Conservation (phyloP, 2,113 vertebrate genomes). For the Seriola rivoliana region DNA sequence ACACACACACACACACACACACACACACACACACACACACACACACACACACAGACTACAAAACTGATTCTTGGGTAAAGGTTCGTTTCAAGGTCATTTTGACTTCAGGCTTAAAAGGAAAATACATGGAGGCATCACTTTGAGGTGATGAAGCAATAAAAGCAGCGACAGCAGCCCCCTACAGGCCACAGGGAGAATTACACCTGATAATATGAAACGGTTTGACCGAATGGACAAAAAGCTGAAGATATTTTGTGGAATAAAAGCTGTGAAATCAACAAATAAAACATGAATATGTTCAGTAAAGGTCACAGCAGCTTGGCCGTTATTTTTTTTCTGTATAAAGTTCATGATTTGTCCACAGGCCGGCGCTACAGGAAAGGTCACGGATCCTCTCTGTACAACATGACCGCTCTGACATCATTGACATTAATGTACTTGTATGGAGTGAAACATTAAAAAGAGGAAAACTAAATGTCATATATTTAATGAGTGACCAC, state of each 20-base stretch:
- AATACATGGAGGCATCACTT: not conserved
- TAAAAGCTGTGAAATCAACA: conserved; percentile 3
- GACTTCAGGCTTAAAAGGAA: conserved; percentile 14
- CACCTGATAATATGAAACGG: not conserved
- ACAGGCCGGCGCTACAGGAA: not conserved
- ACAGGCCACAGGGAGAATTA: not conserved
- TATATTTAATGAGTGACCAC: too few species aligned
- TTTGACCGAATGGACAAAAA: not conserved
- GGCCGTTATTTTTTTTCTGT: conserved; percentile 5
- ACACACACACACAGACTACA: not conserved
- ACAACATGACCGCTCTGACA: too few species aligned
- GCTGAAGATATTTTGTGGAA: not conserved
- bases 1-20: conserved; percentile 16
- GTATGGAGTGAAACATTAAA: too few species aligned
- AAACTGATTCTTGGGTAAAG: not conserved
- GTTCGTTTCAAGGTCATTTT: conserved; percentile 33
- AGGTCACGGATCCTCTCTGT: conserved; percentile 2
- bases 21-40: conserved; percentile 26
- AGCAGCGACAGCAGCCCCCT: not conserved
- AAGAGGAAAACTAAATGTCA: too few species aligned
- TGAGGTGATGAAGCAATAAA: not conserved
- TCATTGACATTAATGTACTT: too few species aligned
- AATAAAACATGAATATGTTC: conserved; percentile 4
- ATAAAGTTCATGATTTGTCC: conserved; percentile 14
- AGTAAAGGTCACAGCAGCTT: conserved; percentile 41